Evolutionary conservation across 2,888 invertebrate genomes (phyloP), one percentile per base, ranked within the genome.

Genomic region (Monopis laevigella): DNA sequence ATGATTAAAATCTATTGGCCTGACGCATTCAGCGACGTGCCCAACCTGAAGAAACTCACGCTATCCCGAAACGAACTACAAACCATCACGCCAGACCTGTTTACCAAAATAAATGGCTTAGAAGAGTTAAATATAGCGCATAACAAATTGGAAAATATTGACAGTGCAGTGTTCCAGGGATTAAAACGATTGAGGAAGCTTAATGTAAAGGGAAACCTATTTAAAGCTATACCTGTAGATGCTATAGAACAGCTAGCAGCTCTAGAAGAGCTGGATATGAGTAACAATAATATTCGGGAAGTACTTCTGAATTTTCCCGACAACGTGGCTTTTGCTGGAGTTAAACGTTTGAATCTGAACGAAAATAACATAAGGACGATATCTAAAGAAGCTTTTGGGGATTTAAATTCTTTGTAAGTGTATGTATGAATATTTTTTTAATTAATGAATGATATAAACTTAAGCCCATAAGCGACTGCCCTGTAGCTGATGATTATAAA

Each of bases 51-150:
- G 49, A 58, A 62, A 29, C 62, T 84, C 0, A 73, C 78, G n/a
- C 65, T 84, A 45, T 63, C 78, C 1, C 74, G 77, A 45, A 84
- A 84, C 48, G 68, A 78, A 13, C 62, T 84, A 3, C 54, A 58
- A 1, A 62, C 63, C 24, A 56, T 84, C 48, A 75, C 81, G 0
- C 65, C 67, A 1, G 82, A 82, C 46, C 56, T 81, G 1, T 75
- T 84, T 48, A 72, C 74, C 1, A 77, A 74, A 5, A 59, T 82
- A 14, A 57, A 61, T 3, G 44, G 48, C 1, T 50, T 85, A 7
- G 70, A 74, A 57, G 75, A 67, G 21, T 47, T 85, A n/a, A 83
- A 85, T 51, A 50, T 85, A 1, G 84, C 84, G 0, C 65, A 72
- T 48, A 85, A 85, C 53, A 67, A 66, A 38, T 52, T 85, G 3